These are phyloP conservation scores for Bombycilla garrulus DNA, from an alignment of 2,113 vertebrate genomes.

Conservation along the genomic window DNA sequence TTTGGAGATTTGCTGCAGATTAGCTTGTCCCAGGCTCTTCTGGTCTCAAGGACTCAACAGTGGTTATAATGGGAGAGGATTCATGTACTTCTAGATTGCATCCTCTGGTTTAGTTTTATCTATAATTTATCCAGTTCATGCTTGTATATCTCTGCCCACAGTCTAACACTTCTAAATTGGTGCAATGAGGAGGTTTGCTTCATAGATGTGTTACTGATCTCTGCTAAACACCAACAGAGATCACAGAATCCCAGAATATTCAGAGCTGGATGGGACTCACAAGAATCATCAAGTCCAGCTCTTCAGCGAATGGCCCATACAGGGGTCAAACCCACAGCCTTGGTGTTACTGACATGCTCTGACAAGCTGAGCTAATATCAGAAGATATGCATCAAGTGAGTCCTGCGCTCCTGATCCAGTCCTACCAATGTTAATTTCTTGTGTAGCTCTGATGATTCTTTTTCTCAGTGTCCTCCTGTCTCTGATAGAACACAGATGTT, in stretches of 20 bases:
- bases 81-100: neutral
- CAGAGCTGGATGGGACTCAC: neutral
- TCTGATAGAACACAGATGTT: neutral
- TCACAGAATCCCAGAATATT: neutral
- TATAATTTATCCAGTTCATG: neutral
- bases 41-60: neutral
- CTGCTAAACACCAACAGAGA: neutral
- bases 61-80: neutral
- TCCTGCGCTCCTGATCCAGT: neutral
- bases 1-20: neutral
- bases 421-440: neutral
- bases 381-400: neutral
- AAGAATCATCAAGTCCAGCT: neutral
- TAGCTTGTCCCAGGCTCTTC: neutral
- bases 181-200: neutral
- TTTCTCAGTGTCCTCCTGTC: neutral
- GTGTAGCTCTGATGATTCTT: neutral
- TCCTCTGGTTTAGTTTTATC: neutral
- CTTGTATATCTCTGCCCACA: neutral
- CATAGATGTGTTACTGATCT: neutral
- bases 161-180: neutral
- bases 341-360: neutral
- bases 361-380: neutral
- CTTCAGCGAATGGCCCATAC: neutral
- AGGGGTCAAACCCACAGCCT: neutral